phyloP scores from a whole-genome alignment of 37 sponge, comb jelly and placozoan genomes.

The Eunapius fragilis region DNA sequence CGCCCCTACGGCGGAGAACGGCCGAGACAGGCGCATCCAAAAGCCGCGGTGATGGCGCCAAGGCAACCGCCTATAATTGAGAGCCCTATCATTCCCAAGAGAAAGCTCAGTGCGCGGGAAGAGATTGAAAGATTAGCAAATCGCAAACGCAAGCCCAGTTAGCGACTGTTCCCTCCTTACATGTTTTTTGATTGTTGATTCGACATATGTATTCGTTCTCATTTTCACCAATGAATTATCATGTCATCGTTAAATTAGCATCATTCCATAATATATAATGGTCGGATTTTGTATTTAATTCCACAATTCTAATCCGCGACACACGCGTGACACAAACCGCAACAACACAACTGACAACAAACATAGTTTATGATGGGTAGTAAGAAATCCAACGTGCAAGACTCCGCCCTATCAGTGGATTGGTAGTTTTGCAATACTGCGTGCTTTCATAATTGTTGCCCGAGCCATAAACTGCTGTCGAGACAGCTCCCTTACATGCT shows the following conservation, averaged over 20 bases:
- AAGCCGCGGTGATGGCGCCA: neutral
- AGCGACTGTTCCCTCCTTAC: too few species aligned
- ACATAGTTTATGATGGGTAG: neutral
- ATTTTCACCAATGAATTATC: too few species aligned
- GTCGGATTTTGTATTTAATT: too few species aligned
- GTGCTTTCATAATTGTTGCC: constrained; percentile 95
- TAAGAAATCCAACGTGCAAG: neutral
- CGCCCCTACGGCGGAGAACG: constrained; percentile 2
- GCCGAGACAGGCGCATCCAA: neutral
- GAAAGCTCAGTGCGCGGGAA: neutral
- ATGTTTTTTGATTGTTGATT: too few species aligned
- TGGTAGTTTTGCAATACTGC: constrained; percentile 73
- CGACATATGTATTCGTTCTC: too few species aligned
- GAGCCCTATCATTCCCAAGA: neutral
- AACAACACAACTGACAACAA: neutral
- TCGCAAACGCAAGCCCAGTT: neutral
- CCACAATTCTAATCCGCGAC: neutral
- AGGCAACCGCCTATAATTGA: neutral
- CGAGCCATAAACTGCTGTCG: constrained; percentile 90
- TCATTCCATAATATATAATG: too few species aligned
- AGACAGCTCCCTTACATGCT: constrained; percentile 95
- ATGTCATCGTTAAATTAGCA: too few species aligned
- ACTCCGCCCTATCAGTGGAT: constrained; percentile 7
- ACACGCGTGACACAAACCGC: neutral
- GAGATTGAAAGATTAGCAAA: neutral